A percentile compares a stretch with the other conserved stretches of the same genome.
phyloP scores from a whole-genome alignment of 2,888 invertebrate species.

The Crocallis elinguaria region DNA sequence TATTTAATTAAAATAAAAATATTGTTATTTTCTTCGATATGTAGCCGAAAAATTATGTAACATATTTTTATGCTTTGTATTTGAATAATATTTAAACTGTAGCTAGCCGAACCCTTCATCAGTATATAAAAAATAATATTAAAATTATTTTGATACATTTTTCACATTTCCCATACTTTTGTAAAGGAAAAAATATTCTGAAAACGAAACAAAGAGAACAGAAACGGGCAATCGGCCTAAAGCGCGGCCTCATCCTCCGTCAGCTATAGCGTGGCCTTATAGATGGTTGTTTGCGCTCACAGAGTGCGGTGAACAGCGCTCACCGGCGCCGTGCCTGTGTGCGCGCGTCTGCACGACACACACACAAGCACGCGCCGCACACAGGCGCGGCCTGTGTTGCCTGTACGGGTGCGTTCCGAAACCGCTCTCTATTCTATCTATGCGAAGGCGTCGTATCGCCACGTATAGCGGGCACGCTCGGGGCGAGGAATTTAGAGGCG shows the following conservation, averaged over 20 bases:
- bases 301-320: slow-evolving; percentile 86
- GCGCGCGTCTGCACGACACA: slow-evolving; percentile 63
- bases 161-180: slow-evolving; percentile 21
- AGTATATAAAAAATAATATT: background rate
- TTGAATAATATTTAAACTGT: slow-evolving; percentile 2
- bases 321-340: slow-evolving; percentile 77
- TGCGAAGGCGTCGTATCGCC: slow-evolving; percentile 84
- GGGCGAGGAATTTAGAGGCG: slow-evolving; percentile 85
- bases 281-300: slow-evolving; percentile 86
- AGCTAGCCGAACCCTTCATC: slow-evolving; percentile 3
- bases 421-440: slow-evolving; percentile 86
- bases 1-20: too few species aligned
- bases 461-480: slow-evolving; percentile 84
- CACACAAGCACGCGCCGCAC: slow-evolving; percentile 54
- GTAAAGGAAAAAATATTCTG: slow-evolving; percentile 26
- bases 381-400: slow-evolving; percentile 47
- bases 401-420: slow-evolving; percentile 83
- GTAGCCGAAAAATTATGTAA: too few species aligned
- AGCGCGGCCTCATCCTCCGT: slow-evolving; percentile 77
- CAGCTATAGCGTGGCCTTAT: slow-evolving; percentile 85
- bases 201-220: slow-evolving; percentile 54
- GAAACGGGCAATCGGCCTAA: slow-evolving; percentile 61
- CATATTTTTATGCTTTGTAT: background rate
- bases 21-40: too few species aligned
- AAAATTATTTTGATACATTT: slow-evolving; percentile 1